Percentiles rank a stretch among this genome's conserved stretches.
Conservation (phyloP, 2,888 invertebrate genomes). For the Morpho helenor region DNA sequence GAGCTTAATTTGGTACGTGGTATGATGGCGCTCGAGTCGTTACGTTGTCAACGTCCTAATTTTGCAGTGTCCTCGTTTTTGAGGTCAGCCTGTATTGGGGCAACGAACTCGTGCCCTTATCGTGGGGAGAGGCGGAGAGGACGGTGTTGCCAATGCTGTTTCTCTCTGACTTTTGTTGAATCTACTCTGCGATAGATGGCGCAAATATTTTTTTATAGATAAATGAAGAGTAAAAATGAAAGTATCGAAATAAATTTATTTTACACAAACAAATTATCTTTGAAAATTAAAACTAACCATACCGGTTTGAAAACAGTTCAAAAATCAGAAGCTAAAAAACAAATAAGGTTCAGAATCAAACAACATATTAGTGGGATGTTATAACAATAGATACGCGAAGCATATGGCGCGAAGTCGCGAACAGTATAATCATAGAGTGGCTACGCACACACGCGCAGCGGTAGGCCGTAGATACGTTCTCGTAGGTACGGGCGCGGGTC, state of each 20-base stretch:
- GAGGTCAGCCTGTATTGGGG: constrained; percentile 82
- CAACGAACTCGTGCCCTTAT: constrained; percentile 80
- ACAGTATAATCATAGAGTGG: constrained; percentile 39
- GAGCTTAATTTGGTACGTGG: constrained; percentile 51
- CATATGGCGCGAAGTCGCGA: constrained; percentile 39
- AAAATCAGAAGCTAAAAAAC: not conserved
- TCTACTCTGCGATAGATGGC: constrained; percentile 67
- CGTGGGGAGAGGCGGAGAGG: constrained; percentile 56
- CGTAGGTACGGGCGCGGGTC: constrained; percentile 60
- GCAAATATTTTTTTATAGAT: constrained; percentile 15
- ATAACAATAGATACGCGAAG: constrained; percentile 34
- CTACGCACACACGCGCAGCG: constrained; percentile 39
- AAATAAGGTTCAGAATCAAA: not conserved
- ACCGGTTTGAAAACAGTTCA: not conserved
- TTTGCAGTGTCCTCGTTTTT: constrained; percentile 85
- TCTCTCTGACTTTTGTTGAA: constrained; percentile 32
- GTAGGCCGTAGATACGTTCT: constrained; percentile 34
- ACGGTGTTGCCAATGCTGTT: constrained; percentile 41
- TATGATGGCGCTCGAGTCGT: constrained; percentile 63
- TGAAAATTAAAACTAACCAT: no score
- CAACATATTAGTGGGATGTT: constrained; percentile 41
- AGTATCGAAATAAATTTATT: no score
- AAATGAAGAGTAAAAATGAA: no score
- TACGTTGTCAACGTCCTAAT: constrained; percentile 79
- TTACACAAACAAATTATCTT: no score